Conservation (phyloP, 2,888 invertebrate genomes). For the Hirtodrosophila cameraria region DNA sequence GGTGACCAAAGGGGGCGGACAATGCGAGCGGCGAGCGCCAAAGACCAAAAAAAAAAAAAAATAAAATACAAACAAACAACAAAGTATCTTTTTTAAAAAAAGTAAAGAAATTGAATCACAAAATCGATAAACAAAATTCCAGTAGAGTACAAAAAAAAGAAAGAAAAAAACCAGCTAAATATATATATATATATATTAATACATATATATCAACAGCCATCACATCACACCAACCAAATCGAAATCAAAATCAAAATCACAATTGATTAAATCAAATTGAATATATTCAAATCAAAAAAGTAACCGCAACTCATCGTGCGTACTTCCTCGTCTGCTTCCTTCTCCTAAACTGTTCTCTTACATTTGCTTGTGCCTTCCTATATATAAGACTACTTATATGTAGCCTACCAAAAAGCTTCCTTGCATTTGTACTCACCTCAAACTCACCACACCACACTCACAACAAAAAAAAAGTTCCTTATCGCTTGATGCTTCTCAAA, state of each 20-base stretch:
- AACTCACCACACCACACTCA: slow-evolving; percentile 45
- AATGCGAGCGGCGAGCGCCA: slow-evolving; percentile 81
- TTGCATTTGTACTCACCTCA: slow-evolving; percentile 51
- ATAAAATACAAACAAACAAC: slow-evolving; percentile 13
- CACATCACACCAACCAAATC: slow-evolving; percentile 71
- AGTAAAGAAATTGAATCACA: slow-evolving; percentile 9
- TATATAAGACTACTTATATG: slow-evolving; percentile 42
- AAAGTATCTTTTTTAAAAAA: slow-evolving; percentile 12
- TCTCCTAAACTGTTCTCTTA: slow-evolving; percentile 32
- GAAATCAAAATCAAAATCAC: slow-evolving; percentile 37
- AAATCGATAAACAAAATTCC: slow-evolving; percentile 36
- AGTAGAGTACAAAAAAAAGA: slow-evolving; percentile 50
- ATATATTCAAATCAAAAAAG: slow-evolving; percentile 28
- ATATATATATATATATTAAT: slow-evolving; percentile 21
- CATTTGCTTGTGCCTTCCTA: slow-evolving; percentile 64
- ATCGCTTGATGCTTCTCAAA: slow-evolving; percentile 31
- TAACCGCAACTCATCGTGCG: slow-evolving; percentile 57
- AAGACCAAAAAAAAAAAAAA: slow-evolving; percentile 32
- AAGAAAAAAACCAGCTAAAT: slow-evolving; percentile 58
- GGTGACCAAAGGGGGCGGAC: slow-evolving; percentile 73
- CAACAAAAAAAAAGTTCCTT: slow-evolving; percentile 22
- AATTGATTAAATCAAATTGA: slow-evolving; percentile 34
- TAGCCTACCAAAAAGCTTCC: slow-evolving; percentile 46
- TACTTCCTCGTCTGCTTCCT: slow-evolving; percentile 54
- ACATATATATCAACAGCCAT: slow-evolving; percentile 61